Evolutionary conservation across 2,797 vertebrate genomes (phyloP).

Genomic region (Diplodus sargus): DNA sequence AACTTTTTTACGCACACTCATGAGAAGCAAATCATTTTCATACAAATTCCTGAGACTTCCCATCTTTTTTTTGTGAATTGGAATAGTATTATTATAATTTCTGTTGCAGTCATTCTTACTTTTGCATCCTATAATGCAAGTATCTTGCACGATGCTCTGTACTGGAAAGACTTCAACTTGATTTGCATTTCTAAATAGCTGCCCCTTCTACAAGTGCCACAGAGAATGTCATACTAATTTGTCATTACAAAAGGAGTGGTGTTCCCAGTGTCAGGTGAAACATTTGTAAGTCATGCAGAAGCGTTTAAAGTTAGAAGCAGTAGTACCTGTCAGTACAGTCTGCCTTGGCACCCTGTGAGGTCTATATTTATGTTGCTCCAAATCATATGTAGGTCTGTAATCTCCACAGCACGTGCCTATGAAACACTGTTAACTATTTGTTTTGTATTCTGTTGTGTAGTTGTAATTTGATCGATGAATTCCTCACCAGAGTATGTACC

Average conservation of each 20-base stretch:
- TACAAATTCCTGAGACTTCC: too few relatives aligned
- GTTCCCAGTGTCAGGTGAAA: neutral
- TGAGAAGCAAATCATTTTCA: too few relatives aligned
- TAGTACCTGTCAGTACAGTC: slow-evolving; percentile 8
- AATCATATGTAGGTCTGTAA: slow-evolving; percentile 6
- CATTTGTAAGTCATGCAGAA: slow-evolving; percentile 14
- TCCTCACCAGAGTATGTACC: neutral
- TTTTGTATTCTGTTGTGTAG: neutral
- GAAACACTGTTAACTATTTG: neutral
- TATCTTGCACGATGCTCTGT: too few relatives aligned
- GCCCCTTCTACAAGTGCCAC: neutral
- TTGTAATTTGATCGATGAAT: neutral
- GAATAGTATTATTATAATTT: too few relatives aligned
- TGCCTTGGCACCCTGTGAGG: neutral
- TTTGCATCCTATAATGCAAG: neutral
- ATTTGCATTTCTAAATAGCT: neutral
- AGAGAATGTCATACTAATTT: neutral
- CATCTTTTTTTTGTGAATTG: neutral
- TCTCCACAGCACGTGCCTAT: neutral
- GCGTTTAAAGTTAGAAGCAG: slow-evolving; percentile 11
- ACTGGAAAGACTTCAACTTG: fast-evolving
- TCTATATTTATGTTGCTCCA: slow-evolving; percentile 23
- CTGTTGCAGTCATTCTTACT: neutral
- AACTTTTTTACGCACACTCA: too few relatives aligned
- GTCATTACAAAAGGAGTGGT: neutral